Base-by-base conservation (phyloP, 2,113 vertebrate species). In the Campylomormyrus numenius region DNA sequence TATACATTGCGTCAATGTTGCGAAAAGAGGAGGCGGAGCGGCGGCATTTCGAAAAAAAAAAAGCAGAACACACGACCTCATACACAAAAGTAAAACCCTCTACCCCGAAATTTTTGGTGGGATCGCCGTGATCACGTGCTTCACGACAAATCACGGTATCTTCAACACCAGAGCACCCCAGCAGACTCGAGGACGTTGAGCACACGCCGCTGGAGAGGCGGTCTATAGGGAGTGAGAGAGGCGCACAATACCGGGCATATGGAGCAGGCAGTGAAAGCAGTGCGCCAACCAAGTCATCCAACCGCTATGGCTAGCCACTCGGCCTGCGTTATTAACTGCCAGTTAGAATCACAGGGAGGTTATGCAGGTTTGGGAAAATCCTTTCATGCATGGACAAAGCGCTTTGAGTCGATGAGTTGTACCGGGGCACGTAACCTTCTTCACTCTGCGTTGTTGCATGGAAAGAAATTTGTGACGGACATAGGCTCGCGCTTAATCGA, bases 1-100 rank as follows among this genome's bases (percentile, higher is more conserved):
- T 97, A 96, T 97, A 96, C 96, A 97, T 97, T 97, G 96, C 96
- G 96, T 97, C 96, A 97, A 96, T 95, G 95, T 96, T 96, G 96
- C 95, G 95, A 96, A 96, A 95, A 96, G 93, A 94, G 95, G 95
- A 96, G 96, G 96, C 96, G 96, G 96, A 95, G 96, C 96, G 92
- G 96, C 90, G 93, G 95, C 94, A 95, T 95, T 95, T 90, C 89
- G 94, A 70, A 87, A 86, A 50, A 87, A 90, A 77, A 62, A 88
- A 83, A 88, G 87, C n/a, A 85, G 88, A 93, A 91, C 94, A 93
- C 93, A 94, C 94, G 95, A 94, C 92, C 94, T 93, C 93, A 91
- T 94, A 94, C 93, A 95, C 93, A 92, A 93, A 95, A 90, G 92
- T 92, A 89, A 92, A 93, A 92, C 93, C 91, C 91, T 92, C 92